Percentiles rank a stretch among this genome's conserved stretches.
These are phyloP conservation scores for Parthenolecanium corni DNA, from an alignment of 2,888 invertebrate species.

Conservation along the genomic window DNA sequence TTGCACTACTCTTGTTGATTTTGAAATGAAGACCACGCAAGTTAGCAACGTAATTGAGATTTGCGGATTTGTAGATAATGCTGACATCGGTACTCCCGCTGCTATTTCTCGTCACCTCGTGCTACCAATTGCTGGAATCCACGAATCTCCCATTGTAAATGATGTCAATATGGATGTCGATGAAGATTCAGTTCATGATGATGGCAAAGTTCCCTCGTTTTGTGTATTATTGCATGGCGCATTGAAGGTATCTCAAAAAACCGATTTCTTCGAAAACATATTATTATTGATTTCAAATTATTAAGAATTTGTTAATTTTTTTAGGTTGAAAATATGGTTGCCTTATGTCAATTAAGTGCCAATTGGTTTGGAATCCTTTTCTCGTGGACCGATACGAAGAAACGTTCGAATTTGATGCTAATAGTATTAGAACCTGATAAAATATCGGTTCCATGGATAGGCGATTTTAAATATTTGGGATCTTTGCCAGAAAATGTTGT, in stretches of 20 bases:
- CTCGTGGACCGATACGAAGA: slow-evolving; percentile 85
- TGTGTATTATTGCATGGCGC: slow-evolving; percentile 89
- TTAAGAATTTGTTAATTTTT: slow-evolving; percentile 17
- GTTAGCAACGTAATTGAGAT: slow-evolving; percentile 66
- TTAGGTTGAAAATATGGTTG: slow-evolving; percentile 78
- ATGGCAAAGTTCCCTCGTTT: slow-evolving; percentile 72
- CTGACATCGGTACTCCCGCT: slow-evolving; percentile 82
- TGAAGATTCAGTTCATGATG: slow-evolving; percentile 44
- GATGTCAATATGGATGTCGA: slow-evolving; percentile 18
- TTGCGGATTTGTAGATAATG: slow-evolving; percentile 75
- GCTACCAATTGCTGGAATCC: slow-evolving; percentile 47
- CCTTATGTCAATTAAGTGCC: slow-evolving; percentile 66
- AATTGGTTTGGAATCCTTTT: slow-evolving; percentile 93
- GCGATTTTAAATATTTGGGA: slow-evolving; percentile 65
- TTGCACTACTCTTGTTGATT: slow-evolving; percentile 49
- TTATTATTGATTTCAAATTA: neutral
- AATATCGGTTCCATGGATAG: slow-evolving; percentile 78
- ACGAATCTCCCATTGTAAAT: slow-evolving; percentile 31
- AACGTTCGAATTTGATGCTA: slow-evolving; percentile 84
- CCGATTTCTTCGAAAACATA: neutral
- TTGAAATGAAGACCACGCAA: slow-evolving; percentile 48
- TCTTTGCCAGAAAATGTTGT: slow-evolving; percentile 38
- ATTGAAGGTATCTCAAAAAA: slow-evolving; percentile 49
- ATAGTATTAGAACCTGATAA: slow-evolving; percentile 69
- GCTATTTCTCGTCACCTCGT: slow-evolving; percentile 82